Conservation (phyloP, 2,888 invertebrate genomes). For the Drosophila nr. perissopoda region DNA sequence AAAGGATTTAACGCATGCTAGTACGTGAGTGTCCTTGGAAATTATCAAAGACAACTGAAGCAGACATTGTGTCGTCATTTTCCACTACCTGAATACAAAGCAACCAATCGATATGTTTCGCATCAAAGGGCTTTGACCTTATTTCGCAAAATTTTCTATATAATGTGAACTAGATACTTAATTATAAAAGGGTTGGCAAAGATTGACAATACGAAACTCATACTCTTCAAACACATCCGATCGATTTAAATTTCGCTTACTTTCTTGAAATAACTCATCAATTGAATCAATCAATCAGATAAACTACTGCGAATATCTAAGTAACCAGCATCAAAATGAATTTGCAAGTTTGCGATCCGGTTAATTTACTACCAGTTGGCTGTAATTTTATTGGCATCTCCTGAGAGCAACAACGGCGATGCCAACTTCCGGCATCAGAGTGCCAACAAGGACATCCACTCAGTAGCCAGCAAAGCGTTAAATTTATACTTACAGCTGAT, state of each 20-base stretch:
- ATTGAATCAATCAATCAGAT: conserved; percentile 31
- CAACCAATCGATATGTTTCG: conserved; percentile 5
- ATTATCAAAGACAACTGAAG: conserved; percentile 51
- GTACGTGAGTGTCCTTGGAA: conserved; percentile 39
- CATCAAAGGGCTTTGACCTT: not conserved
- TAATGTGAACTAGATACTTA: not conserved
- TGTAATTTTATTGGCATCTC: conserved; percentile 52
- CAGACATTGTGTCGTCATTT: conserved; percentile 38
- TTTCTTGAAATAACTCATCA: not conserved
- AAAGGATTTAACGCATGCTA: conserved; percentile 37
- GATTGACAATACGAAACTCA: not conserved
- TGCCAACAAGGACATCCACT: conserved; percentile 57
- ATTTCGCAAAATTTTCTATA: not conserved
- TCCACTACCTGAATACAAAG: not conserved
- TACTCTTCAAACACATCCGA: not conserved
- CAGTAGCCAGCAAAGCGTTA: conserved; percentile 58
- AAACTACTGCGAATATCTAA: conserved; percentile 15
- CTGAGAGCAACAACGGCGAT: conserved; percentile 3
- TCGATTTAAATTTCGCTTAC: not conserved
- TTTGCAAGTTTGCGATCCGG: conserved; percentile 40
- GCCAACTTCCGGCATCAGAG: conserved; percentile 42
- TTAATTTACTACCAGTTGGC: conserved; percentile 61
- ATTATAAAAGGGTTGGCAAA: not conserved
- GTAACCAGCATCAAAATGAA: not conserved
- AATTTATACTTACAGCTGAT: conserved; percentile 47